phyloP scores from a whole-genome alignment of 2,888 invertebrate species.

The Epirrita christyi region DNA sequence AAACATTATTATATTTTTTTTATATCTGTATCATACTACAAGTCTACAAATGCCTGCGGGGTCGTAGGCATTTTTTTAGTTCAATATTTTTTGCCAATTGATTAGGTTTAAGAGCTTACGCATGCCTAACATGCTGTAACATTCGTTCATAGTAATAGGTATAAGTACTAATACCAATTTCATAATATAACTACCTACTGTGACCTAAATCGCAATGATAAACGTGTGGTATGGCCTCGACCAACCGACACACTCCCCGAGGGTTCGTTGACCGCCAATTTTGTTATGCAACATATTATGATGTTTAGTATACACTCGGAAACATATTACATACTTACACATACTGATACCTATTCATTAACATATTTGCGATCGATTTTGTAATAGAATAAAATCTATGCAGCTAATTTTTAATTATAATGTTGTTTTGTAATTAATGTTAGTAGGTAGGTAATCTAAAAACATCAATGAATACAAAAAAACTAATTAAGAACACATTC shows the following conservation, averaged over 20 bases:
- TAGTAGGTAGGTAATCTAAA: not conserved
- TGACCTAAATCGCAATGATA: slow-evolving; percentile 62
- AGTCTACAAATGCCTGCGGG: not conserved
- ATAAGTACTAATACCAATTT: not conserved
- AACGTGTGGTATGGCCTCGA: slow-evolving; percentile 72
- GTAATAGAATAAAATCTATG: slow-evolving; percentile 15
- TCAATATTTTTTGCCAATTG: not conserved
- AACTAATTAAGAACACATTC: not conserved
- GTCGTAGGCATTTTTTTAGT: not conserved
- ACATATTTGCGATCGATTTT: not conserved
- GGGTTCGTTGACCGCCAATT: slow-evolving; percentile 74
- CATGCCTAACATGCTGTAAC: not conserved
- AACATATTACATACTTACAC: not conserved
- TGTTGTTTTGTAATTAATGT: not conserved
- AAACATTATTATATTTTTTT: no score
- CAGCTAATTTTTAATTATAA: not conserved
- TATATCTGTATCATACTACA: no score
- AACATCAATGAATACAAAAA: not conserved
- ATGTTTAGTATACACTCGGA: slow-evolving; percentile 20
- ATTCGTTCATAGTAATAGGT: not conserved
- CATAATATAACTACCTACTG: not conserved
- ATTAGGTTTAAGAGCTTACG: not conserved
- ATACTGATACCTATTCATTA: not conserved
- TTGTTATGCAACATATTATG: slow-evolving; percentile 65
- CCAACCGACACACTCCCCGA: slow-evolving; percentile 79